These are phyloP conservation scores for Latrodectus geometricus DNA, from an alignment of 1,140 invertebrate genomes.

Conservation along the genomic window DNA sequence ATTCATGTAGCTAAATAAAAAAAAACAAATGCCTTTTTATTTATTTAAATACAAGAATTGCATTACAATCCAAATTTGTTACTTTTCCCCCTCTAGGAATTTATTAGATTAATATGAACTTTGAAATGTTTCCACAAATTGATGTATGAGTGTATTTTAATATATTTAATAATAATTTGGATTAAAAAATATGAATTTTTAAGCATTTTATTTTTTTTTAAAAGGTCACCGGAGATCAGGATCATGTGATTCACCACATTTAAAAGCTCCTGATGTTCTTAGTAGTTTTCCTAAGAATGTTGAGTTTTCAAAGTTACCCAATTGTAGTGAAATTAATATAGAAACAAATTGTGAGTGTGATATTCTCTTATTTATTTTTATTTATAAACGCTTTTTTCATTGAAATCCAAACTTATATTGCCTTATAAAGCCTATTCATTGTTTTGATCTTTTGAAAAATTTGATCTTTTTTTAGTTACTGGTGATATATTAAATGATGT, in stretches of 20 bases:
- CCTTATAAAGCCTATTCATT: too few relatives aligned
- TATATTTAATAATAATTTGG: too few relatives aligned
- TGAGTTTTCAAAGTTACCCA: neutral
- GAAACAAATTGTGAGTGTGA: conserved; percentile 10
- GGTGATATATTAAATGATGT: conserved; percentile 12
- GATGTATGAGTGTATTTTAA: too few relatives aligned
- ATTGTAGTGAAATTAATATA: neutral
- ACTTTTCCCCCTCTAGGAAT: too few relatives aligned
- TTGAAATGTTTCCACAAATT: too few relatives aligned
- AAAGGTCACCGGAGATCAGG: conserved; percentile 45
- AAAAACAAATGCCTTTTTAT: too few relatives aligned
- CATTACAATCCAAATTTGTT: too few relatives aligned
- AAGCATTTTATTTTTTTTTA: conserved; percentile 1
- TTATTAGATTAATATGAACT: too few relatives aligned
- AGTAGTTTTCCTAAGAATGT: neutral
- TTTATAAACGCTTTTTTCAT: neutral
- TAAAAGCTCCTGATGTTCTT: neutral
- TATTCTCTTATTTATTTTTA: neutral
- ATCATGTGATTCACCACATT: conserved; percentile 43
- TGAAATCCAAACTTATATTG: neutral
- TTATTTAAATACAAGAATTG: too few relatives aligned
- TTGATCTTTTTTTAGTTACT: neutral
- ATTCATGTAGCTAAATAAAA: conserved; percentile 70
- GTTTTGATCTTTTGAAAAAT: neutral
- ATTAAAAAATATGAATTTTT: neutral